phyloP scores from a whole-genome alignment of 2,888 invertebrate species.

The Linyphia triangularis region DNA sequence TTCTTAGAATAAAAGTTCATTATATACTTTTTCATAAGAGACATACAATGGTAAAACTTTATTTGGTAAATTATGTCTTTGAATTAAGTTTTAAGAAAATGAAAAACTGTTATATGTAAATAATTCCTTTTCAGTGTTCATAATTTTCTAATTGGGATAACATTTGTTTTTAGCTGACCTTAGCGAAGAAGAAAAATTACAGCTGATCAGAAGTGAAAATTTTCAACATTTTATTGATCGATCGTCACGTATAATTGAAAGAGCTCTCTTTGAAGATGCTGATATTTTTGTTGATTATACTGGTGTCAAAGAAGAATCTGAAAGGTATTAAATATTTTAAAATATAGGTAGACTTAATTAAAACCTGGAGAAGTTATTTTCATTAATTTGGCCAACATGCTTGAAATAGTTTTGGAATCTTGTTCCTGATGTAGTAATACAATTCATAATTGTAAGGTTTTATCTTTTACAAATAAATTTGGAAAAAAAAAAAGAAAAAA shows the following conservation, averaged over 20 bases:
- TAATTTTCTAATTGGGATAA: no score
- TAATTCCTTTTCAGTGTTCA: no score
- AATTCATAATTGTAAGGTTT: no score
- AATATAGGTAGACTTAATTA: neutral
- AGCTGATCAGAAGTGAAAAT: conserved; percentile 94
- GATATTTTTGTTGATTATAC: conserved; percentile 98
- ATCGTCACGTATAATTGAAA: conserved; percentile 94
- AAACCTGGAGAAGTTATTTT: neutral
- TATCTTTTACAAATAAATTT: no score
- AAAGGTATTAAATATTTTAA: conserved; percentile 85
- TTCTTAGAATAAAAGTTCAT: no score
- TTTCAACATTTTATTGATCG: conserved; percentile 95
- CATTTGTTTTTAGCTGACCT: conserved; percentile 84
- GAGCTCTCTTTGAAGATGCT: conserved; percentile 92
- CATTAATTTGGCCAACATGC: neutral
- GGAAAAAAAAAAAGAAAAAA: no score
- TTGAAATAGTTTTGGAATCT: neutral
- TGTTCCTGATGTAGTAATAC: no score
- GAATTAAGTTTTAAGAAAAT: no score
- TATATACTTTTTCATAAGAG: no score
- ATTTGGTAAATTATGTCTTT: no score
- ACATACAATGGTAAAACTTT: no score
- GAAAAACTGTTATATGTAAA: no score
- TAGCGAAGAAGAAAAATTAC: conserved; percentile 97
- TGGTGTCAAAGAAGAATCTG: conserved; percentile 90